A percentile compares a stretch with the other conserved stretches of the same genome.
Conservation (phyloP, 2,797 vertebrate genomes). For the Mormyrus proboscirostris region DNA sequence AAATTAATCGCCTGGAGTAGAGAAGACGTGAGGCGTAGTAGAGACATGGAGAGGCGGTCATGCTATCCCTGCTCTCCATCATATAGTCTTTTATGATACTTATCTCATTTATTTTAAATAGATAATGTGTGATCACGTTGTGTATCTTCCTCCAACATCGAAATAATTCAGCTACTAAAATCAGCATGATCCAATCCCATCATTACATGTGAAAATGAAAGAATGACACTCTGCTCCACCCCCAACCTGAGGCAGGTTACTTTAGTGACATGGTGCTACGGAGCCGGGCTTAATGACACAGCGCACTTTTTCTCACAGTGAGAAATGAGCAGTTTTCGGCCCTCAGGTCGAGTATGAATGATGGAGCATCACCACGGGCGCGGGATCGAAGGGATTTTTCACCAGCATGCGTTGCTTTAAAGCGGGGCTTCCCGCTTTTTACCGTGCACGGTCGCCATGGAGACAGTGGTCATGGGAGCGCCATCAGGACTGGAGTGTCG, state of each 20-base stretch:
- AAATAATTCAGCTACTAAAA: background rate
- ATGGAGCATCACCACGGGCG: background rate
- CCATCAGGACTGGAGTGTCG: constrained; percentile 10
- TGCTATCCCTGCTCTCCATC: background rate
- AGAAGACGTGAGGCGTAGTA: constrained; percentile 2
- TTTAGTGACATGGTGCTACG: background rate
- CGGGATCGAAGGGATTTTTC: background rate
- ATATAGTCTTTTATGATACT: background rate
- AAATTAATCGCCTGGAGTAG: constrained; percentile 15
- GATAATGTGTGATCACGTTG: background rate
- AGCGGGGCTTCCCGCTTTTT: background rate
- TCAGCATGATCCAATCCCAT: background rate
- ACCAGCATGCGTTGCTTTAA: background rate
- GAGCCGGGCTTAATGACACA: background rate
- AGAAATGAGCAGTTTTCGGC: background rate
- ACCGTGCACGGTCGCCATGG: constrained; percentile 7
- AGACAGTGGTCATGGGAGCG: background rate
- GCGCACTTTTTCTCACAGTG: background rate
- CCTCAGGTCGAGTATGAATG: background rate
- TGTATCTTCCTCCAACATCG: background rate
- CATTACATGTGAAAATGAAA: background rate
- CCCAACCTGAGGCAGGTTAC: background rate
- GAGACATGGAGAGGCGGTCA: background rate
- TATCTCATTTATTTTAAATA: background rate
- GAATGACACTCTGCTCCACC: background rate